Evolutionary conservation across 2,113 vertebrate genomes (phyloP).

Genomic region (Oryzias javanicus): DNA sequence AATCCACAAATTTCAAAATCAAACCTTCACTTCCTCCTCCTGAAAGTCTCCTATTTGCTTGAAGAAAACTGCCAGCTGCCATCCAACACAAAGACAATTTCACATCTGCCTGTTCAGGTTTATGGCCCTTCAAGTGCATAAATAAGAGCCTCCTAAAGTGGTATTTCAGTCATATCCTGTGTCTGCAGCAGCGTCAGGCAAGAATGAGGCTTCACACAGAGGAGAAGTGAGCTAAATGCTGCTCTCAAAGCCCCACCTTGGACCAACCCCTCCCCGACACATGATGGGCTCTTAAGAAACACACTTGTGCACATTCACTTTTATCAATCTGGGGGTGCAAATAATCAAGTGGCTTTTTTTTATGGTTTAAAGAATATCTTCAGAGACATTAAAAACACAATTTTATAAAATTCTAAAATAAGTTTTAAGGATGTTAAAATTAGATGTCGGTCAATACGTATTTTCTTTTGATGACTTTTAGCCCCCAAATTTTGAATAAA

Average conservation of each 20-base stretch:
- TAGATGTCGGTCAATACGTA: no score
- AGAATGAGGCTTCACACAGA: slow-evolving; percentile 55
- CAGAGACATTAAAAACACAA: no score
- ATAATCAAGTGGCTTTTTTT: neutral
- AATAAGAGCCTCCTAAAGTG: slow-evolving; percentile 43
- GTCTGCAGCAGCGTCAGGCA: slow-evolving; percentile 49
- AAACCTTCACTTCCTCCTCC: slow-evolving; percentile 21
- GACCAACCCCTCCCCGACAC: slow-evolving; percentile 62
- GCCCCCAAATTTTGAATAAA: no score
- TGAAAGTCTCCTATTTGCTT: slow-evolving; percentile 7
- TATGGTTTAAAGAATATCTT: neutral
- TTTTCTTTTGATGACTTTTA: no score
- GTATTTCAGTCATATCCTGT: slow-evolving; percentile 57
- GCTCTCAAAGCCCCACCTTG: slow-evolving; percentile 56
- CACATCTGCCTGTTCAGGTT: slow-evolving; percentile 18
- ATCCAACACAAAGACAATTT: slow-evolving; percentile 30
- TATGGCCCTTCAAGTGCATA: slow-evolving; percentile 17
- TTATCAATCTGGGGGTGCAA: neutral
- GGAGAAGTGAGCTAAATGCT: slow-evolving; percentile 72
- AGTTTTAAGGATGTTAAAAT: no score
- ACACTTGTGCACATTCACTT: slow-evolving; percentile 6
- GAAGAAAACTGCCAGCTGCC: slow-evolving; percentile 31
- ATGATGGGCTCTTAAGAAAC: slow-evolving; percentile 9
- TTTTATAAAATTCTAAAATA: no score
- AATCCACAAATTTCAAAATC: slow-evolving; percentile 15